Evolutionary conservation across 2,888 invertebrate genomes (phyloP).

Genomic region (Phasia obesa): DNA sequence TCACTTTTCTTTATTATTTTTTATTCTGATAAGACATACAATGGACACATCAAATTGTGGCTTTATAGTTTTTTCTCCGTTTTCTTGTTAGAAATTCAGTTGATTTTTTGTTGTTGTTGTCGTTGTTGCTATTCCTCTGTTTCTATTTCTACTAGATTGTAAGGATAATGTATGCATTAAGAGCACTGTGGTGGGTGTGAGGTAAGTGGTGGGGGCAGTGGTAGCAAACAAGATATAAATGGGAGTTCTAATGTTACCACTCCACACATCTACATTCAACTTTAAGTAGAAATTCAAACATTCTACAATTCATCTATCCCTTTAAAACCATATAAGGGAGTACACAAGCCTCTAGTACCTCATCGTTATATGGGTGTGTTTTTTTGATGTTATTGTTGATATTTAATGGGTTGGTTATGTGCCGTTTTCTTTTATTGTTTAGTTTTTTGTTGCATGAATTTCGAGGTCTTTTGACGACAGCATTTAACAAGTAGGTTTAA

Average conservation of each 20-base stretch:
- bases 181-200: slow-evolving; percentile 3
- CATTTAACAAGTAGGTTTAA: slow-evolving; percentile 48
- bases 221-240: slow-evolving; percentile 44
- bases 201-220: slow-evolving; percentile 2
- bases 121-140: neutral
- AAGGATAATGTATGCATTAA: slow-evolving; percentile 53
- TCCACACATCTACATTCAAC: slow-evolving; percentile 17
- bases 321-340: slow-evolving; percentile 17
- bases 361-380: slow-evolving; percentile 60
- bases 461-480: slow-evolving; percentile 48
- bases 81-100: slow-evolving; percentile 65
- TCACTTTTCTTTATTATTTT: slow-evolving; percentile 33
- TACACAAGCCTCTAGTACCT: slow-evolving; percentile 11
- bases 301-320: neutral
- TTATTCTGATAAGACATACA: slow-evolving; percentile 80
- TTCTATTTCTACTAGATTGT: no score
- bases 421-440: slow-evolving; percentile 8
- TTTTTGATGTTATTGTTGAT: slow-evolving; percentile 30
- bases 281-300: neutral
- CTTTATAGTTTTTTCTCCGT: slow-evolving; percentile 73
- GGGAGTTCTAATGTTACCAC: slow-evolving; percentile 45
- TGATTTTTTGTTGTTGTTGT: slow-evolving; percentile 21
- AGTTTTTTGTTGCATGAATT: slow-evolving; percentile 35
- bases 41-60: slow-evolving; percentile 81
- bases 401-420: slow-evolving; percentile 55